Conservation (phyloP, 2,888 invertebrate species). For the Agapostemon virescens region DNA sequence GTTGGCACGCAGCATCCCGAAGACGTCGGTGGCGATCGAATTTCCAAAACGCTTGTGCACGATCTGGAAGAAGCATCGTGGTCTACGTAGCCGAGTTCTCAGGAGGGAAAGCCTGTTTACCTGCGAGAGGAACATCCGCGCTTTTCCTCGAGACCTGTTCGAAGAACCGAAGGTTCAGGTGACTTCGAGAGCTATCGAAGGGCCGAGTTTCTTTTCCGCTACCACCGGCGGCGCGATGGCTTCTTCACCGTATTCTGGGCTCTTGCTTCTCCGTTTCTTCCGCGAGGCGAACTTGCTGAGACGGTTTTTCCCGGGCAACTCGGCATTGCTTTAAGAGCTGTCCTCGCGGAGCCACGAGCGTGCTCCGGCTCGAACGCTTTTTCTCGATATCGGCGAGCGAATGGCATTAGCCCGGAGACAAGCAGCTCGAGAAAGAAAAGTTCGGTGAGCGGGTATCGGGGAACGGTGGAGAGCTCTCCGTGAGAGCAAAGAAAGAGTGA, state of each 20-base stretch:
- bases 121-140: not conserved
- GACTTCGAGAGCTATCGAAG: constrained; percentile 36
- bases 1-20: too few species aligned
- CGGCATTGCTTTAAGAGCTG: constrained; percentile 6
- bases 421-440: constrained; percentile 55
- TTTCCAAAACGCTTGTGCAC: not conserved
- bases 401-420: constrained; percentile 61
- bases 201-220: constrained; percentile 36
- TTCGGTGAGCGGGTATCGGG: constrained; percentile 24
- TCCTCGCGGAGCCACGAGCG: constrained; percentile 35
- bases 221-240: not conserved
- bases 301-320: constrained; percentile 50
- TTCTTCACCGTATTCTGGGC: constrained; percentile 6
- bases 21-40: not conserved
- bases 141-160: not conserved
- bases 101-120: constrained; percentile 17
- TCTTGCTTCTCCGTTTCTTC: constrained; percentile 28
- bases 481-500: not conserved
- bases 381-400: constrained; percentile 47
- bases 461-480: constrained; percentile 22
- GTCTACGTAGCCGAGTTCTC: constrained; percentile 7
- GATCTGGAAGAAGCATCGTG: not conserved
- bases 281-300: constrained; percentile 35
- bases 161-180: constrained; percentile 10
- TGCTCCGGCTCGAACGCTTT: constrained; percentile 43